Base-by-base conservation (phyloP, 2,888 invertebrate species). In the Aphodius granarius region DNA sequence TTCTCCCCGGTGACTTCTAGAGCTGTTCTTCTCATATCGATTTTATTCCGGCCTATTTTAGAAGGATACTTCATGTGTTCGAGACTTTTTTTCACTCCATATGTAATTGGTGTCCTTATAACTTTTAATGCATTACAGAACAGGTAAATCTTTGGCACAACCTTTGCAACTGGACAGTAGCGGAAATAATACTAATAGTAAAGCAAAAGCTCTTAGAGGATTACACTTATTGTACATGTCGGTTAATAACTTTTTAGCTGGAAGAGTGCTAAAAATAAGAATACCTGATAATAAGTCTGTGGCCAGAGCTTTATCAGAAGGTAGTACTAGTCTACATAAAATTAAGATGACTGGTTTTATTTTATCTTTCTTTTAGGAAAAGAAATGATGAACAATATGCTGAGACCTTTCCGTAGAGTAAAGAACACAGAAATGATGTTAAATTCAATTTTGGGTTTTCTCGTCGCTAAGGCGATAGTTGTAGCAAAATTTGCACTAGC, bases 401-500 rank as follows among this genome's bases (percentile, higher is more conserved):
- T 93, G 23, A 90, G 88, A 82, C 93, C 94, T 0, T 86, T 94
- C 70, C 87, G 94, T 71, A 88, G 94, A 71, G 92, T 93, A 0
- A 88, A 93, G 17, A 94, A 92, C 62, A 90, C 93, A 19, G 94
- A 95, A 83, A 87, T 94, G 74, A 89, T 95, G 73, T 92, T 95
- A 0, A 85, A 93, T 0, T 94, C 94, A 0, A 85, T 95, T 5
- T 86, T 94, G 17, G 93, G 92, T 0, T 88, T 95, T 18, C 86
- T 95, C 80, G 92, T 94, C 20, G 89, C 92, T 66, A 95, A 95
- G 87, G 95, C 95, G 22, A 86, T 95, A 74, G 89, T 95, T 79
- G 90, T 95, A 15, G 93, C 94, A 71, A 95, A 95, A 85, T 87
- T 95, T 75, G 95, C 95, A 0, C 91, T 95, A 79, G 86, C 95